These are phyloP conservation scores for Columbina picui DNA, from an alignment of 2,113 vertebrate species.

Conservation along the genomic window DNA sequence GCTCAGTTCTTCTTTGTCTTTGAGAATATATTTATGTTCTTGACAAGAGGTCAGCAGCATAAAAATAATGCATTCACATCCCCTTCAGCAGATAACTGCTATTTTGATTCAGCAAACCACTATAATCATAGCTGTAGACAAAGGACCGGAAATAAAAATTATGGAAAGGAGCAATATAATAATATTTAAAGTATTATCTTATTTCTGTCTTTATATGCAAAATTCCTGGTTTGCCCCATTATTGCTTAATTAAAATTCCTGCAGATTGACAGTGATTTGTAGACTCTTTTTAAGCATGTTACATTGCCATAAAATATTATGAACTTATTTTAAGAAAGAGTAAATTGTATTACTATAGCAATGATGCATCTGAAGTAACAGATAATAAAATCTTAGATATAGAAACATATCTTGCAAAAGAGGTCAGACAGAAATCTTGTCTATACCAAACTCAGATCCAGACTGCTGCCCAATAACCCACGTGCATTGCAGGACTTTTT, in stretches of 20 bases:
- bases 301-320: background rate
- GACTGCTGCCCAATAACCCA: background rate
- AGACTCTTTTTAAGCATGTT: background rate
- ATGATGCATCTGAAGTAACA: background rate
- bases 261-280: background rate
- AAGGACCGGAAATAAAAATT: background rate
- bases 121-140: constrained; percentile 18
- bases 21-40: background rate
- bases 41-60: constrained; percentile 40
- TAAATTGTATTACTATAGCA: background rate
- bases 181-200: background rate
- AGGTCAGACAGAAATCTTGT: background rate
- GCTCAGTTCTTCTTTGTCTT: background rate
- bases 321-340: background rate
- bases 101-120: constrained; percentile 34
- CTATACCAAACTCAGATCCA: fast-evolving
- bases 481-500: fast-evolving
- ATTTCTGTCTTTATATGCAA: background rate
- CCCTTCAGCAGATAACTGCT: constrained; percentile 37
- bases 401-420: background rate
- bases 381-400: background rate
- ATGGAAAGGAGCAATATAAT: background rate
- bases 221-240: background rate
- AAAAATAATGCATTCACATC: constrained; percentile 33
- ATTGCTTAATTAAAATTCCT: background rate